These are phyloP conservation scores for Rhinella marina DNA, from an alignment of 2,797 vertebrate genomes.

Conservation along the genomic window DNA sequence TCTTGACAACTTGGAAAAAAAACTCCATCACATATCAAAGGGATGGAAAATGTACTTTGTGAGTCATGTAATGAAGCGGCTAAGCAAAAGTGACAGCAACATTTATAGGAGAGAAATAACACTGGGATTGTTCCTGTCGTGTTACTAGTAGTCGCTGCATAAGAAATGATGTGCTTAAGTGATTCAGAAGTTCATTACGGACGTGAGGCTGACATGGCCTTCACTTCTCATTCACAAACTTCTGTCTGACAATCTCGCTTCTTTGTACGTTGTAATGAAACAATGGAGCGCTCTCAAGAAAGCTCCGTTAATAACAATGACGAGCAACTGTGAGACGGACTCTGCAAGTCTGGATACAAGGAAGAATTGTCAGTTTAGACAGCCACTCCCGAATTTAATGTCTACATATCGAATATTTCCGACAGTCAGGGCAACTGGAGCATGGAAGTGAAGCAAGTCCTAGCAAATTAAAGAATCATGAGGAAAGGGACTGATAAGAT, in stretches of 20 bases:
- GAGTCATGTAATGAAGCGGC: conserved; percentile 59
- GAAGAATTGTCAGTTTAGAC: neutral
- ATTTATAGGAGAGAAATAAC: conserved; percentile 66
- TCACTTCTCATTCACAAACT: conserved; percentile 63
- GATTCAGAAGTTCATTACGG: conserved; percentile 60
- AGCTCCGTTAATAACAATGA: conserved; percentile 52
- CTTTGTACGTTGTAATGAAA: conserved; percentile 60
- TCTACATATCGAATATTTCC: conserved; percentile 1
- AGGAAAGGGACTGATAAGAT: conserved; percentile 7
- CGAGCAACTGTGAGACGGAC: conserved; percentile 8
- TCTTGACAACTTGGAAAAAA: conserved; percentile 50
- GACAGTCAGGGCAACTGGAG: neutral
- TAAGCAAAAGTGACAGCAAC: conserved; percentile 67
- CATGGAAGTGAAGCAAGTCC: neutral
- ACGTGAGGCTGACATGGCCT: conserved; percentile 67
- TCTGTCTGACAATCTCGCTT: conserved; percentile 60
- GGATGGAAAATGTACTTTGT: conserved; percentile 64
- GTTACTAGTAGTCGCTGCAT: conserved; percentile 63
- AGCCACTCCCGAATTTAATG: neutral
- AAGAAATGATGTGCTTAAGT: conserved; percentile 60
- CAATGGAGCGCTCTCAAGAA: conserved; percentile 61
- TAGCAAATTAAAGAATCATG: conserved; percentile 22
- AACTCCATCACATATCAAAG: conserved; percentile 33
- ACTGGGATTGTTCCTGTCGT: conserved; percentile 65
- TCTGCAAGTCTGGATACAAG: neutral